phyloP scores from a whole-genome alignment of 2,113 vertebrate genomes.

The Cettia cetti region DNA sequence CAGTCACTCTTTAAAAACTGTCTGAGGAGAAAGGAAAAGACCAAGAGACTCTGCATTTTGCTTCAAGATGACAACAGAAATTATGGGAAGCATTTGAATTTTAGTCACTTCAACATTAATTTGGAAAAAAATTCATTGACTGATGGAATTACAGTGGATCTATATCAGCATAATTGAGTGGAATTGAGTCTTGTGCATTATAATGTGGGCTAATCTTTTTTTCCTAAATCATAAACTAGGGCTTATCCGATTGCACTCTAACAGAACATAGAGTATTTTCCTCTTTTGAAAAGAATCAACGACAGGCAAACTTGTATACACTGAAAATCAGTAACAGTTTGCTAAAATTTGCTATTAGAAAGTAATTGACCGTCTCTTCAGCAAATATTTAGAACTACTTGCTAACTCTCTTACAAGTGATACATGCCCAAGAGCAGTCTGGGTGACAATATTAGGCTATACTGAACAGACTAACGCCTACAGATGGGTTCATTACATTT shows the following conservation, averaged over 20 bases:
- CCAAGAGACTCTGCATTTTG: not conserved
- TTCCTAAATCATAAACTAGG: not conserved
- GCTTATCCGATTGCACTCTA: not conserved
- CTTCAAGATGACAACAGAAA: not conserved
- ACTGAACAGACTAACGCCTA: not conserved
- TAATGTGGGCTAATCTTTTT: not conserved
- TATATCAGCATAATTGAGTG: not conserved
- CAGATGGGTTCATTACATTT: not conserved
- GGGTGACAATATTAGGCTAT: not conserved
- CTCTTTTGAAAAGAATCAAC: not conserved
- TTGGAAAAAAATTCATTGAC: not conserved
- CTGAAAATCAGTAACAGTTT: not conserved
- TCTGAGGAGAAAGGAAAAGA: not conserved
- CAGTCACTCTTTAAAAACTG: not conserved
- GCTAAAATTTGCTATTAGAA: not conserved
- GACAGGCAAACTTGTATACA: not conserved
- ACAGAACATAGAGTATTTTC: not conserved
- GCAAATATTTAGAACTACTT: not conserved
- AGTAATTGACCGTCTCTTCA: not conserved
- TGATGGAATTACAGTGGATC: conserved; percentile 17
- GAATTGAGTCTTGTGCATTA: not conserved
- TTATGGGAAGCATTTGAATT: not conserved
- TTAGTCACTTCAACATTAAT: not conserved
- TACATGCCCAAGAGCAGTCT: not conserved
- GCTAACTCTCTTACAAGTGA: not conserved